Conservation (phyloP, 2,888 invertebrate genomes). For the Chrysolina americana region DNA sequence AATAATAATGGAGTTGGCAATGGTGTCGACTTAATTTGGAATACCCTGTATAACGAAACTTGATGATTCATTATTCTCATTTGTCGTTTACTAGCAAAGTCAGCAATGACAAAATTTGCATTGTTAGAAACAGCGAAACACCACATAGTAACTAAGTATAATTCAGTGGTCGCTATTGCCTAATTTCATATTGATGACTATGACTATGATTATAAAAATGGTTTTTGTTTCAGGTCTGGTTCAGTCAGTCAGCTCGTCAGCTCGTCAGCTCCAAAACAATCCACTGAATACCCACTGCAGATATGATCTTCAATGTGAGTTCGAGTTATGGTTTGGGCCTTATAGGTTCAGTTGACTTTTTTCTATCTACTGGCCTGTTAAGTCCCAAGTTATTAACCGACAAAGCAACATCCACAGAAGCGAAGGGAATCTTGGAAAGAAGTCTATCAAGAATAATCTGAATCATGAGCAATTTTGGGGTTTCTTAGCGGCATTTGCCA, state of each 20-base stretch:
- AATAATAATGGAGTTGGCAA: too few species aligned
- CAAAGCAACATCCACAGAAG: conserved; percentile 14
- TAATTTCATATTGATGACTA: too few species aligned
- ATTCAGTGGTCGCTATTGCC: too few species aligned
- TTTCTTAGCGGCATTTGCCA: conserved; percentile 88
- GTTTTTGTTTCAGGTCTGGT: neutral
- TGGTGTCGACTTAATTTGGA: too few species aligned
- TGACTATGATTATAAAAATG: neutral
- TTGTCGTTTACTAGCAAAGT: too few species aligned
- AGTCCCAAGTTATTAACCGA: conserved; percentile 81
- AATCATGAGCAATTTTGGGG: conserved; percentile 79
- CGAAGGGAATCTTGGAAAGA: conserved; percentile 16
- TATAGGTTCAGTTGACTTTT: conserved; percentile 80
- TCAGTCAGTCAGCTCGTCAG: too few species aligned
- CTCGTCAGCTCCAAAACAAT: neutral
- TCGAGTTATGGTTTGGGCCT: conserved; percentile 75
- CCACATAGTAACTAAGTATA: too few species aligned
- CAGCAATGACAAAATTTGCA: too few species aligned
- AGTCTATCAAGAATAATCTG: neutral
- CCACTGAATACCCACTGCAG: neutral
- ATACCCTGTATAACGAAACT: too few species aligned
- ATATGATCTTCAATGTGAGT: neutral
- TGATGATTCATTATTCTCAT: too few species aligned
- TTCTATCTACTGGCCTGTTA: conserved; percentile 87
- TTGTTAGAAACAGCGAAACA: too few species aligned